Conservation (phyloP, 2,888 invertebrate genomes). For the Meganola albula region DNA sequence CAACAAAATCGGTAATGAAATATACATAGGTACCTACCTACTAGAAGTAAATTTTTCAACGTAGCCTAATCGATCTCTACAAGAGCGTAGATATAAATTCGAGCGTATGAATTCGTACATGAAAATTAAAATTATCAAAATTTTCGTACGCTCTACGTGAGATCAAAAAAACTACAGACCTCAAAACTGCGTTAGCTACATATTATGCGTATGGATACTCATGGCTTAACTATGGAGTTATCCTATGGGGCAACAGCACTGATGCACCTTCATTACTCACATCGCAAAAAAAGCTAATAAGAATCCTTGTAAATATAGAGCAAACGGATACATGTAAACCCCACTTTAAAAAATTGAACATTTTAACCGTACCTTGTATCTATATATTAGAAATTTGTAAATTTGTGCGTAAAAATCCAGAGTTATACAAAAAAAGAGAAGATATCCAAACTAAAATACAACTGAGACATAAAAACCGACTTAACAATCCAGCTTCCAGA, state of each 20-base stretch:
- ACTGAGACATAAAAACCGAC: too few species aligned
- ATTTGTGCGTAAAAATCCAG: neutral
- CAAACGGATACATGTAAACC: neutral
- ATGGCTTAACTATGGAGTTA: constrained; percentile 4
- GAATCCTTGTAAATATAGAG: neutral
- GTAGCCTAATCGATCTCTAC: too few species aligned
- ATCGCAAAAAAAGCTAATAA: neutral
- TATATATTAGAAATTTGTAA: constrained; percentile 1
- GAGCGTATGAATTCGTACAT: too few species aligned
- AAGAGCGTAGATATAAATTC: too few species aligned
- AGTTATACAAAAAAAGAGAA: too few species aligned
- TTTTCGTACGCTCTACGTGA: constrained; percentile 12
- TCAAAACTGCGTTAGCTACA: constrained; percentile 8
- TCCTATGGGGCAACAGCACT: neutral
- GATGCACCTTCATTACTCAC: neutral
- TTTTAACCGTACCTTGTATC: neutral
- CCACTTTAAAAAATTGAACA: neutral
- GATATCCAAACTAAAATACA: too few species aligned
- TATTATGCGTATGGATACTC: constrained; percentile 12
- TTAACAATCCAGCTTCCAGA: too few species aligned
- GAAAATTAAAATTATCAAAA: constrained; percentile 9
- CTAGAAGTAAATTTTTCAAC: too few species aligned
- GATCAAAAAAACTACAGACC: constrained; percentile 10
- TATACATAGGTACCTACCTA: too few species aligned
- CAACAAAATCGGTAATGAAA: too few species aligned